phyloP scores from a whole-genome alignment of 2,113 vertebrate genomes.

The Psilopogon haemacephalus region DNA sequence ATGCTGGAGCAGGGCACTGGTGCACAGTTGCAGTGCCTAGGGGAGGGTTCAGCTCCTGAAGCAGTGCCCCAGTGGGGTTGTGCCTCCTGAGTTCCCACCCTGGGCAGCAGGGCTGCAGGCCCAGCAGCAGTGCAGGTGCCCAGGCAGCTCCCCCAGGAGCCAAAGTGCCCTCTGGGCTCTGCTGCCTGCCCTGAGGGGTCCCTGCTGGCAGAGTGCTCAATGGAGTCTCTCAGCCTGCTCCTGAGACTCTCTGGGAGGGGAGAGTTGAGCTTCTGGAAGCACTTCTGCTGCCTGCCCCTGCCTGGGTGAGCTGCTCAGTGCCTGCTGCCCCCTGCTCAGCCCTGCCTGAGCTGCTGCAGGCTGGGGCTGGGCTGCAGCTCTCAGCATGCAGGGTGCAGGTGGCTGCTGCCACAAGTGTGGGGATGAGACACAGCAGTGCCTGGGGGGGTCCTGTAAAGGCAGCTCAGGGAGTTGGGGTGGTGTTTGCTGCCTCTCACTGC shows the following conservation, averaged over 20 bases:
- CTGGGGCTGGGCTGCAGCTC: neutral
- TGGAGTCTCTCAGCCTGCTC: neutral
- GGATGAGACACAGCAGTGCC: neutral
- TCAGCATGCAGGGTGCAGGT: no score
- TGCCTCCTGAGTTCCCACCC: neutral
- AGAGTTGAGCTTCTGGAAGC: neutral
- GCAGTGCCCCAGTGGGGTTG: neutral
- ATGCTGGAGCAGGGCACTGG: neutral
- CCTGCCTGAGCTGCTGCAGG: neutral
- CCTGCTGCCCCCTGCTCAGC: no score
- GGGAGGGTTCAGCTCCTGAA: neutral
- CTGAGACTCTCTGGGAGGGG: neutral
- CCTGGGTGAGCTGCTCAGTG: neutral
- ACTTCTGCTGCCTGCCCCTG: neutral
- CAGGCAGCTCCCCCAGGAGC: neutral
- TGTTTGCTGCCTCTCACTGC: neutral
- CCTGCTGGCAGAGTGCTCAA: neutral
- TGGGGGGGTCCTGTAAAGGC: neutral
- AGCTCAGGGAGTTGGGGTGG: accelerated
- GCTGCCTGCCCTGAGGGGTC: neutral
- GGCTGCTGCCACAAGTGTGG: neutral
- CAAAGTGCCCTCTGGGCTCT: neutral
- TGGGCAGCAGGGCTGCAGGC: neutral
- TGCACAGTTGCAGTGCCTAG: neutral
- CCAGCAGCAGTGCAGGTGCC: neutral